A percentile compares a stretch with the other conserved stretches of the same genome.
Conservation (phyloP, 2,888 invertebrate genomes). For the Drosophila vallismaia region DNA sequence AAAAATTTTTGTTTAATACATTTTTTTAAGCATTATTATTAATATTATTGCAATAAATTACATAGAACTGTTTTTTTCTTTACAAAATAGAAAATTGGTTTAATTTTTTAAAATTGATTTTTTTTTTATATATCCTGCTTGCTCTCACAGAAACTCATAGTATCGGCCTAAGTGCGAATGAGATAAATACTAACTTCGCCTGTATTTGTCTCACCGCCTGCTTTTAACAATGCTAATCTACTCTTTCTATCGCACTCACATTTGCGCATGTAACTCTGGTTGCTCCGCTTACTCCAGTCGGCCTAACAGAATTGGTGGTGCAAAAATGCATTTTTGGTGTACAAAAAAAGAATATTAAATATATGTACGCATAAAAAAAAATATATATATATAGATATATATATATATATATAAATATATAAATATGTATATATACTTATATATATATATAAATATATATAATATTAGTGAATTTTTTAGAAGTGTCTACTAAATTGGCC, state of each 20-base stretch:
- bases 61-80: constrained; percentile 6
- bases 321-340: constrained; percentile 84
- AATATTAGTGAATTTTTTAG: too few relatives aligned
- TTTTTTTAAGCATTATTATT: background rate
- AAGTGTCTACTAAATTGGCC: too few relatives aligned
- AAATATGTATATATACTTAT: background rate
- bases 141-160: constrained; percentile 40
- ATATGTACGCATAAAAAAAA: background rate
- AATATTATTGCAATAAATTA: background rate
- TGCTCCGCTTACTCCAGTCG: constrained; percentile 71
- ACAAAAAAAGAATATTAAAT: constrained; percentile 78
- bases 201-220: constrained; percentile 53
- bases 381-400: background rate
- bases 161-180: constrained; percentile 62
- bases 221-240: constrained; percentile 49
- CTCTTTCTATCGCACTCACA: constrained; percentile 49
- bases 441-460: too few relatives aligned
- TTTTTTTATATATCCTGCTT: constrained; percentile 65
- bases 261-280: constrained; percentile 47
- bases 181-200: constrained; percentile 54
- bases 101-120: constrained; percentile 55
- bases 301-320: constrained; percentile 79
- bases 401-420: background rate
- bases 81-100: constrained; percentile 36
- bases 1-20: background rate